A percentile compares a stretch with the other conserved stretches of the same genome.
Conservation (phyloP, 2,888 invertebrate species). For the Tetranychus piercei region DNA sequence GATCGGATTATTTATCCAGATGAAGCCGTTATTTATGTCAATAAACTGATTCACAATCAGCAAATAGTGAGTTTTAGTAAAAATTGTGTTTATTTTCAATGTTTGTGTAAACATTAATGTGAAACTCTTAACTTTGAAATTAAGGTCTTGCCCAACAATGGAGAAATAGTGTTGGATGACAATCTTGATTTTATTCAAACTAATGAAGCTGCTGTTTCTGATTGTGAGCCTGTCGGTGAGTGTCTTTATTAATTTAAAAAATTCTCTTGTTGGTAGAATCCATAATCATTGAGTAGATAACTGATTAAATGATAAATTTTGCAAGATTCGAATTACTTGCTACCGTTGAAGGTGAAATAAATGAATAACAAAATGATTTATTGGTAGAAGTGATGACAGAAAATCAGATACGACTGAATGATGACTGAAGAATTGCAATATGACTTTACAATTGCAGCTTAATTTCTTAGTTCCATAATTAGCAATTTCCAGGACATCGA, state of each 20-base stretch:
- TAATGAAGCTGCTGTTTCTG: neutral
- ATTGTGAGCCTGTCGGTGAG: neutral
- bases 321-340: no score
- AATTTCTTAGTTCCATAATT: neutral
- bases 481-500: neutral
- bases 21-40: neutral
- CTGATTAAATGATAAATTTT: no score
- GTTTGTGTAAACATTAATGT: no score
- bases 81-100: neutral
- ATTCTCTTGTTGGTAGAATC: neutral
- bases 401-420: neutral
- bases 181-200: neutral
- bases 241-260: neutral
- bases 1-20: conserved; percentile 6
- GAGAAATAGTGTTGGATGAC: neutral
- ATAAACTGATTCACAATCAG: neutral
- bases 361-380: neutral
- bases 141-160: conserved; percentile 9
- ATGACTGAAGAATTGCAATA: neutral
- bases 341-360: neutral
- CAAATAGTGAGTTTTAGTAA: neutral
- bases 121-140: no score
- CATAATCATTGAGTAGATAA: no score
- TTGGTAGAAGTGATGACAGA: neutral
- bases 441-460: neutral